phyloP scores from a whole-genome alignment of 2,113 vertebrate species.

The Nothocercus julius region DNA sequence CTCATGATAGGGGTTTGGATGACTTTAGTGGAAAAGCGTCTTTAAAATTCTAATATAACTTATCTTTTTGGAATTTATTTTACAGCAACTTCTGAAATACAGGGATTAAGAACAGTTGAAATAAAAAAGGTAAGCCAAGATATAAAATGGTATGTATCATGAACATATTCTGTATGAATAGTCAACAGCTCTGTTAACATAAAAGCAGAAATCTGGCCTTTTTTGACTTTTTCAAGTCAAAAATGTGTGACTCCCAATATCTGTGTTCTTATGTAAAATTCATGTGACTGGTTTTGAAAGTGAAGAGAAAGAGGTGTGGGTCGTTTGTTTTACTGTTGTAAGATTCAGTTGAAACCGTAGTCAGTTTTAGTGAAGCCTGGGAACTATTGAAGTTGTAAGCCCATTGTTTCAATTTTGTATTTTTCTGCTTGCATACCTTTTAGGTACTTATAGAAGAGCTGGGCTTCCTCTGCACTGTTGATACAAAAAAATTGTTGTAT shows the following conservation, averaged over 20 bases:
- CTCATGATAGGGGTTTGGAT: neutral
- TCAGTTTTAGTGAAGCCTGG: neutral
- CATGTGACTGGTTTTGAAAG: neutral
- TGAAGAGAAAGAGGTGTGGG: neutral
- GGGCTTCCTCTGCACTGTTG: neutral
- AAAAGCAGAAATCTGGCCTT: neutral
- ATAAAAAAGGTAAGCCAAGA: conserved; percentile 86
- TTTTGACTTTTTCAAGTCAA: neutral
- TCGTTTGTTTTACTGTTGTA: neutral
- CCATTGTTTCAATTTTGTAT: neutral
- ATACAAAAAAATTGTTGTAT: neutral
- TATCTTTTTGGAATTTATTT: conserved; percentile 10
- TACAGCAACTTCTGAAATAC: conserved; percentile 82
- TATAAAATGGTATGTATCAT: neutral
- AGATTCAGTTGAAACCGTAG: neutral
- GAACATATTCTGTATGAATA: neutral
- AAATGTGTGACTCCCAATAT: neutral
- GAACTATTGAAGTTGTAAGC: neutral
- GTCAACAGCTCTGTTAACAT: neutral
- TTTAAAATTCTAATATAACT: neutral
- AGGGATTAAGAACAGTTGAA: conserved; percentile 89
- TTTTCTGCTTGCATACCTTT: neutral
- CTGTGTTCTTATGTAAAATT: neutral
- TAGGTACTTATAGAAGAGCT: neutral
- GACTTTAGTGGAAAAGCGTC: neutral